phyloP scores from a whole-genome alignment of 2,113 vertebrate genomes.

The Blennius ocellaris region DNA sequence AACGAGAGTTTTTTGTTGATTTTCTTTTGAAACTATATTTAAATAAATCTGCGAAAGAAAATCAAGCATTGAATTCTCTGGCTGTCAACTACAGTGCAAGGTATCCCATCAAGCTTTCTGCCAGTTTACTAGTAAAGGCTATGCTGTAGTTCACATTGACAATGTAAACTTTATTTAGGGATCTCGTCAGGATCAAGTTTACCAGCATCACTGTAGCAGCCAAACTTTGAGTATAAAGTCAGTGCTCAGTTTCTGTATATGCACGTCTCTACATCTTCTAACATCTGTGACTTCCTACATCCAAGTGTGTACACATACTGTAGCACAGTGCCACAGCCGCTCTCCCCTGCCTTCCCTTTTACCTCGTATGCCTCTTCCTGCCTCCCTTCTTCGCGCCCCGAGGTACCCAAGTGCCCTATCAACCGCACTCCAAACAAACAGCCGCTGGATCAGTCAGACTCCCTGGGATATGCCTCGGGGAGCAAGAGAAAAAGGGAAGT shows the following conservation, averaged over 20 bases:
- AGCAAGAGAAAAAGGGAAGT: constrained; percentile 23
- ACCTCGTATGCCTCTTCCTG: constrained; percentile 16
- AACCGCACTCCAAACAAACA: constrained; percentile 77
- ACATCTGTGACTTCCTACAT: constrained; percentile 5
- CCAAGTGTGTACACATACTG: background rate
- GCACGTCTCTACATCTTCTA: background rate
- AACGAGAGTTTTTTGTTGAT: too few species aligned
- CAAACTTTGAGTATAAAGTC: constrained; percentile 16
- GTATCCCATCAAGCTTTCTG: background rate
- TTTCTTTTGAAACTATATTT: too few species aligned
- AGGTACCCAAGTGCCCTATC: constrained; percentile 64
- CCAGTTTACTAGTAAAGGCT: background rate
- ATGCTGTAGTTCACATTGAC: constrained; percentile 24
- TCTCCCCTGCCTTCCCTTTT: constrained; percentile 2
- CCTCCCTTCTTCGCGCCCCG: constrained; percentile 40
- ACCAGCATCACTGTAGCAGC: background rate
- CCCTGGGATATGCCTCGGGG: constrained; percentile 69
- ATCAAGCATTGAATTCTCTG: too few species aligned
- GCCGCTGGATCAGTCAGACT: constrained; percentile 63
- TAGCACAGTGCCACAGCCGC: background rate
- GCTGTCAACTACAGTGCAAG: too few species aligned
- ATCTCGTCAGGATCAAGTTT: constrained; percentile 13
- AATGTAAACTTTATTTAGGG: constrained; percentile 14
- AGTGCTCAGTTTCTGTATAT: background rate
- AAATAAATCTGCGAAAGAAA: too few species aligned